Conservation (phyloP, 2,113 vertebrate species). For the Argyrosomus japonicus region DNA sequence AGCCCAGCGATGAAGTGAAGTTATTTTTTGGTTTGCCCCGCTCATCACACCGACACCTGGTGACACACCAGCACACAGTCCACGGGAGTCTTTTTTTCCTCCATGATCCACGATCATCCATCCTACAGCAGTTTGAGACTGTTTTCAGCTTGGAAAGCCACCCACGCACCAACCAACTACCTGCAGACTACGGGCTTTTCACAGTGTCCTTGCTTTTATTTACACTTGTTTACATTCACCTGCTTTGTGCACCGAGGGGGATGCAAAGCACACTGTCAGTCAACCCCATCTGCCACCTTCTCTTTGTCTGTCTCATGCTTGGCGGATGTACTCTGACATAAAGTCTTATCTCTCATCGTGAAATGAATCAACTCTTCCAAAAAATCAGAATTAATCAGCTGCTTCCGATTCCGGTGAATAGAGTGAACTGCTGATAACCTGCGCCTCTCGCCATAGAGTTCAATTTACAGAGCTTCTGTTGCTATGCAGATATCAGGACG, state of each 20-base stretch:
- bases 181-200: constrained; percentile 39
- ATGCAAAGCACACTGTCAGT: constrained; percentile 12
- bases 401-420: background rate
- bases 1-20: background rate
- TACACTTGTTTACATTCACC: constrained; percentile 20
- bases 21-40: background rate
- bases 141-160: constrained; percentile 44
- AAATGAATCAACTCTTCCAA: background rate
- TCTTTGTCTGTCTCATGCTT: constrained; percentile 5
- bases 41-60: constrained; percentile 37
- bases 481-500: background rate
- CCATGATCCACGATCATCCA: background rate
- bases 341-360: background rate
- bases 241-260: background rate
- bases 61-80: background rate
- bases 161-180: constrained; percentile 21
- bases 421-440: background rate
- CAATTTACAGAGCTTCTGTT: background rate
- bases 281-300: background rate
- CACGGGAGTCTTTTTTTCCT: constrained; percentile 13
- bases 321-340: background rate
- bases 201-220: constrained; percentile 57
- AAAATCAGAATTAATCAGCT: background rate
- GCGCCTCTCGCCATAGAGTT: background rate
- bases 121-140: constrained; percentile 38